Conservation (phyloP, 2,797 vertebrate species). For the Salmo trutta region DNA sequence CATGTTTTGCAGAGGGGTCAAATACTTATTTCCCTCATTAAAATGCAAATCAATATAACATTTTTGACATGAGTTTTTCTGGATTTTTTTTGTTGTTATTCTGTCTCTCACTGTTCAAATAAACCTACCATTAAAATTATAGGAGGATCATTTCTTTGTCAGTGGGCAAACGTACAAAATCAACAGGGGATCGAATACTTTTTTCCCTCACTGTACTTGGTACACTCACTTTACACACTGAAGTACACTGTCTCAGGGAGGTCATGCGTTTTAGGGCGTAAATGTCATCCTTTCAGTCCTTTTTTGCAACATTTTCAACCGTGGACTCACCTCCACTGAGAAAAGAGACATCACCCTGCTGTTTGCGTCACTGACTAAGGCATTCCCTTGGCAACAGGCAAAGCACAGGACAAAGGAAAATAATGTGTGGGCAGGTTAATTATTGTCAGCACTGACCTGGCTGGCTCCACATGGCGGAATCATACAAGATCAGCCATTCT, state of each 20-base stretch:
- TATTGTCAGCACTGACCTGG: not conserved
- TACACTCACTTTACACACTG: not conserved
- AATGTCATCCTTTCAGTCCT: not conserved
- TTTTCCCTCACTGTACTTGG: not conserved
- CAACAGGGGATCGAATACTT: too few relatives aligned
- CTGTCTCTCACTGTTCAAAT: too few relatives aligned
- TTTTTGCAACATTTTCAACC: not conserved
- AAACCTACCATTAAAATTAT: too few relatives aligned
- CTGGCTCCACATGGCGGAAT: not conserved
- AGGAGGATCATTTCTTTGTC: too few relatives aligned
- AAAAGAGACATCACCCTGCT: not conserved
- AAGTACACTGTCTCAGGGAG: not conserved
- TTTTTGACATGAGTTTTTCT: too few relatives aligned
- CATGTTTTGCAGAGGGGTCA: too few relatives aligned
- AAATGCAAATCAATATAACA: too few relatives aligned
- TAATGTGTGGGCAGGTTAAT: not conserved
- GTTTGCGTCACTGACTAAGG: not conserved
- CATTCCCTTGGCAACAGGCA: constrained; percentile 15
- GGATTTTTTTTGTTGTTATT: too few relatives aligned
- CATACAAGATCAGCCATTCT: not conserved
- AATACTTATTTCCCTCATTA: too few relatives aligned
- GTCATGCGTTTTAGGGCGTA: not conserved
- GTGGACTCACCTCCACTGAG: not conserved
- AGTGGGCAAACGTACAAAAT: too few relatives aligned
- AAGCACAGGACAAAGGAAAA: constrained; percentile 3